Evolutionary conservation across 2,888 invertebrate species (phyloP), one percentile per base, ranked within the genome.

Genomic region (Trileptium ribeirensis): DNA sequence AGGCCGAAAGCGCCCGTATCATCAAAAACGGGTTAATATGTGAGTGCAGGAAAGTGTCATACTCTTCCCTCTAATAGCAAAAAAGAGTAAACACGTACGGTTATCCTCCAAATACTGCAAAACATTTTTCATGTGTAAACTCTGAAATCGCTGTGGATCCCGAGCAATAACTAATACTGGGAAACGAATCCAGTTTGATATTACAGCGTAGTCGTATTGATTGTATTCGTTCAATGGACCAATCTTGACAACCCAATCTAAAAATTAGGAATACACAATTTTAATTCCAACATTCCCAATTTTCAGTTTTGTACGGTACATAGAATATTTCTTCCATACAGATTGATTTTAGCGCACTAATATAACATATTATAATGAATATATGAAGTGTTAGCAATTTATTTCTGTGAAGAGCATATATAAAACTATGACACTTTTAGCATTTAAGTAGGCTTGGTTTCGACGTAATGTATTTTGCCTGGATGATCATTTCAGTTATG

Each of bases 171-270:
- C 88, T 79, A 88, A 87, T 33, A 88, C 88, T 34, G 88, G 88
- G 84, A 86, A 88, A 78, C 86, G 83, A 29, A 86, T 86, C 86
- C 86, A 86, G 74, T 86, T 86, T 74, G 86, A 86, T 78, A 87
- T 84, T 67, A 87, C 85, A 36, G 88, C 88, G 83, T 88, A 88
- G 82, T 88, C 88, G 84, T 88, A 88, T 83, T 88, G 88, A 80
- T 88, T 88, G 86, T 87, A 88, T 83, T 89, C 88, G 83, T 89
- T 89, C 75, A 88, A 84, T 38, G 88, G 88, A 67, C 88, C 88
- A 83, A 86, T 84, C 84, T 88, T 88, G 85, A 88, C 86, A 67
- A 88, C 87, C 88, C 88, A 88, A 86, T 88, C 88, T 88, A 83
- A 82, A 86, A 51, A 8, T 51, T 51, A 24, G 8, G 24, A 51